Evolutionary conservation across 2,888 invertebrate species (phyloP).

Genomic region (Pollenia griseotomentosa): DNA sequence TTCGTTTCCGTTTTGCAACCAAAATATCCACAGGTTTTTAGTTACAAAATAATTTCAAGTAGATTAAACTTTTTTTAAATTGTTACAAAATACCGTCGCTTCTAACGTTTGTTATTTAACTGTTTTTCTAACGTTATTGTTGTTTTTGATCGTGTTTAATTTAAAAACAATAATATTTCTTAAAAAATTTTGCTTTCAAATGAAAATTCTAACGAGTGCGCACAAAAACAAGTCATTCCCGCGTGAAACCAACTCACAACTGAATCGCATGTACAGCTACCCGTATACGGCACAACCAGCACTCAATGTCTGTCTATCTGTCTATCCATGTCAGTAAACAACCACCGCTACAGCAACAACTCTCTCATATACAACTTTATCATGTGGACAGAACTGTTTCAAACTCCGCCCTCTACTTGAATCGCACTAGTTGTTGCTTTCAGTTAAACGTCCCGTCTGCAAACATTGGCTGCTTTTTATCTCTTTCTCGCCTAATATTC

Average conservation of each 20-base stretch:
- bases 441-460: not conserved
- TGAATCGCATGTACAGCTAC: constrained; percentile 78
- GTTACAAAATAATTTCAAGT: constrained; percentile 61
- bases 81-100: constrained; percentile 53
- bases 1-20: constrained; percentile 60
- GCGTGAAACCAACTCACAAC: constrained; percentile 80
- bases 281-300: constrained; percentile 56
- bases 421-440: constrained; percentile 36
- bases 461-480: not conserved
- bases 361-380: not conserved
- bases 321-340: constrained; percentile 33
- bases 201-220: constrained; percentile 66
- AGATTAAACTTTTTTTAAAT: not conserved
- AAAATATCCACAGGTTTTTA: constrained; percentile 73
- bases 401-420: constrained; percentile 47
- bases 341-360: constrained; percentile 46
- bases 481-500: constrained; percentile 38
- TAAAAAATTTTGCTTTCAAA: constrained; percentile 32
- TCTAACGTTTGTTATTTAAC: constrained; percentile 17
- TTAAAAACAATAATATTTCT: constrained; percentile 15
- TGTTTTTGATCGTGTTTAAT: constrained; percentile 27
- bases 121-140: constrained; percentile 43
- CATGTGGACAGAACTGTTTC: not conserved
- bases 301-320: constrained; percentile 32
- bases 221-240: constrained; percentile 77